Conservation (phyloP, 2,113 vertebrate genomes). For the Scartelaos histophorus region DNA sequence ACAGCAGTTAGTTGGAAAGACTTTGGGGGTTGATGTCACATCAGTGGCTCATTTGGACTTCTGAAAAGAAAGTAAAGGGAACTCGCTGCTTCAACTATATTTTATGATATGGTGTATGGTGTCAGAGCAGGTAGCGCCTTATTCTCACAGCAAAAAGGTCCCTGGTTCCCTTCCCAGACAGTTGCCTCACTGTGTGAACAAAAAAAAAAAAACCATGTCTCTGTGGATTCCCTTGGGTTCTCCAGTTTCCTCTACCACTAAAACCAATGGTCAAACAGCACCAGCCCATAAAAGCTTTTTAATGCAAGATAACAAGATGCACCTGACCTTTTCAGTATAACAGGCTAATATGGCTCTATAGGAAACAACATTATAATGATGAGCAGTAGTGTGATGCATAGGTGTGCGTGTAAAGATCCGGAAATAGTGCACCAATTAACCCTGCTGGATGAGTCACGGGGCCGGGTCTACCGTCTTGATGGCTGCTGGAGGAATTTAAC, state of each 20-base stretch:
- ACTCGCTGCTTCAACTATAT: not conserved
- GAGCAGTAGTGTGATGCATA: slow-evolving; percentile 9
- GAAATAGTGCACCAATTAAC: slow-evolving; percentile 38
- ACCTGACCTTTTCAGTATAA: not conserved
- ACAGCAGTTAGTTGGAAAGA: not conserved
- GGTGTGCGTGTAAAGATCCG: slow-evolving; percentile 19
- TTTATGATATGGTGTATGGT: not conserved
- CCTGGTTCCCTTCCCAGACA: no score
- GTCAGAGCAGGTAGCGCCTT: no score
- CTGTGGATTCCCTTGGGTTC: not conserved
- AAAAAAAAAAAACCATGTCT: no score
- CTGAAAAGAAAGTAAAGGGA: no score
- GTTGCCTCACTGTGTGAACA: not conserved
- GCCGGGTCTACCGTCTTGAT: slow-evolving; percentile 61
- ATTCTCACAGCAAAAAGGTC: no score
- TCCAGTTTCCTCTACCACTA: not conserved
- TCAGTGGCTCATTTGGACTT: no score
- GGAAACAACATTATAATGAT: not conserved
- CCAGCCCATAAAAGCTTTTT: not conserved
- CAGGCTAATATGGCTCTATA: not conserved
- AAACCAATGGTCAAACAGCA: not conserved
- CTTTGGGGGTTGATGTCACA: no score
- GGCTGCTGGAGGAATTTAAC: slow-evolving; percentile 64
- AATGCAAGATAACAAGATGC: not conserved
- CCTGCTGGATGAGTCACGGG: slow-evolving; percentile 29